Conservation (phyloP, 2,888 invertebrate genomes). For the Saturnia pavonia region DNA sequence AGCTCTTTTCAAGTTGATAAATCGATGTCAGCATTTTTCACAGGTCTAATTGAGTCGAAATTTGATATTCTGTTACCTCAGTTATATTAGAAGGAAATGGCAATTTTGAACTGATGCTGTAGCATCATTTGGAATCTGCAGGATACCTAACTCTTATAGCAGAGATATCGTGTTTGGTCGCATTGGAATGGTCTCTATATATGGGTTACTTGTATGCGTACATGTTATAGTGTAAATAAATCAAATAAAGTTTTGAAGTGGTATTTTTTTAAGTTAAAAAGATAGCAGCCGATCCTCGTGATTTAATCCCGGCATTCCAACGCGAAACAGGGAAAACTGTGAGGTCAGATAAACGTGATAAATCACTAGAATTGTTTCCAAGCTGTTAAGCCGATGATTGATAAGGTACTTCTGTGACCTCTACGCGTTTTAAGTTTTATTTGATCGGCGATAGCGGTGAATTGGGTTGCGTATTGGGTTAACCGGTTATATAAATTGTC, state of each 20-base stretch:
- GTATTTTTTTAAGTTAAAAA: neutral
- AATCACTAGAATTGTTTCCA: constrained; percentile 15
- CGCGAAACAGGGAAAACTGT: neutral
- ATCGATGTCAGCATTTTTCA: too few relatives aligned
- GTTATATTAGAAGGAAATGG: too few relatives aligned
- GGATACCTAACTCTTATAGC: too few relatives aligned
- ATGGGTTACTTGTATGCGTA: too few relatives aligned
- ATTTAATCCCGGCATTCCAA: constrained; percentile 6
- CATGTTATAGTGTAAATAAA: neutral
- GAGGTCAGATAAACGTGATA: constrained; percentile 9
- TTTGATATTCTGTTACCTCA: too few relatives aligned
- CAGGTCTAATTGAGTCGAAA: too few relatives aligned
- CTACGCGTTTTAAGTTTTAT: constrained; percentile 5
- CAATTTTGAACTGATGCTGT: too few relatives aligned
- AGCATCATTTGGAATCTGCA: too few relatives aligned
- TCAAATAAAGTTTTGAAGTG: neutral
- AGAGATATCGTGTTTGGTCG: too few relatives aligned
- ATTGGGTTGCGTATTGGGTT: neutral
- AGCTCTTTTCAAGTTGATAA: too few relatives aligned
- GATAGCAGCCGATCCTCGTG: neutral
- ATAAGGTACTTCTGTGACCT: constrained; percentile 11
- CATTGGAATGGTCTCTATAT: too few relatives aligned
- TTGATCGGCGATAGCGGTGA: neutral
- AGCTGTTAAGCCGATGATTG: constrained; percentile 14
- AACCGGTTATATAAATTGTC: neutral